Evolutionary conservation across 1,140 invertebrate genomes (phyloP), one percentile per base, ranked within the genome.

Genomic region (Aethina tumida): DNA sequence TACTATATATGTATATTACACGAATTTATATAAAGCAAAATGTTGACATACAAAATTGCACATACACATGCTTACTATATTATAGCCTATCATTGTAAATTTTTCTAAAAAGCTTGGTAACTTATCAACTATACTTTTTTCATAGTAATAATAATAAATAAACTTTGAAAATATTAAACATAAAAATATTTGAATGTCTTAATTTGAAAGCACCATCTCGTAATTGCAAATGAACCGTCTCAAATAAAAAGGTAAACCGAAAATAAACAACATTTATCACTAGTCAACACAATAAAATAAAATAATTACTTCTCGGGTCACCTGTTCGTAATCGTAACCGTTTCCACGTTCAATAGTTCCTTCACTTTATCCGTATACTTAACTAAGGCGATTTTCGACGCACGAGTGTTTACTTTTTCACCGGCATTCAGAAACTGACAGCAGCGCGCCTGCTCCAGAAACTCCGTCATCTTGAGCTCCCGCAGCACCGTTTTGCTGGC

Each of bases 341-440:
- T 73, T 57, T 82, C 79, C 33, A 82, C 75, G 54, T 75, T 76
- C 27, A 83, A 58, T 44, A 84, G 66, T 59, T 77, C 72, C 42
- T 71, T 73, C 30, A 88, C 77, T 54, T 74, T 79, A 35, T 87
- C 82, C 41, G 81, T 85, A 64, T 87, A 86, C 51, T 79, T 76
- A 37, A 88, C 77, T 17, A 88, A 72, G n/a, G 79, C 74, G 37
- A 88, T 79, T 60, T 86, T 85, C 15, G 81, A 83, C 13, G 79
- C 77, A 15, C 80, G 69, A 19, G 81, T 73, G 50, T 81, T 82
- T 26, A 85, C 73, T 55, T 81, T 81, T 51, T 85, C 82, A 10
- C 80, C 79, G 30, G 77, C 78, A 46, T 78, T 77, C 25, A 85
- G 62, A 16, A 86, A 62, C 49, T 85, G 81, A 53, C 82, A 78